Conservation (phyloP, 2,888 invertebrate genomes). For the Syrphus vitripennis region DNA sequence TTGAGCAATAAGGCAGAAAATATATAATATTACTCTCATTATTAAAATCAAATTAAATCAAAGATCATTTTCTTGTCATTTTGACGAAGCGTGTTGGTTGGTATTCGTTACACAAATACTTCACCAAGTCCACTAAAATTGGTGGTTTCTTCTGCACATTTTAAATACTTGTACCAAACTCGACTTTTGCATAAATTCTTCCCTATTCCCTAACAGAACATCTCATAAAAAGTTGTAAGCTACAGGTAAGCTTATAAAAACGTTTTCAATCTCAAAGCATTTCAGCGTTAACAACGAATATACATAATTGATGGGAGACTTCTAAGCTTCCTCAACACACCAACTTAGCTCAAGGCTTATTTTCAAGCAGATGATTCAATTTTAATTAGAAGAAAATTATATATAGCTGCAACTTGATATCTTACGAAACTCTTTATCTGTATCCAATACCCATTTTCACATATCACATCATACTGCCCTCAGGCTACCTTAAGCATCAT, state of each 20-base stretch:
- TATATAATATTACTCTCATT: too few species aligned
- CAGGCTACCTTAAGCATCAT: slow-evolving; percentile 28
- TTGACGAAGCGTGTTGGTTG: too few species aligned
- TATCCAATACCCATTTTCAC: slow-evolving; percentile 1
- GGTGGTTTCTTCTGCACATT: too few species aligned
- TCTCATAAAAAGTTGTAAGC: neutral
- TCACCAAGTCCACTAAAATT: too few species aligned
- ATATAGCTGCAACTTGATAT: slow-evolving; percentile 32
- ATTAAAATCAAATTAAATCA: too few species aligned
- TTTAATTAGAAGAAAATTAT: slow-evolving; percentile 64
- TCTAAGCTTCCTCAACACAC: neutral
- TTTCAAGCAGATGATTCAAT: slow-evolving; percentile 55
- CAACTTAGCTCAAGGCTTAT: slow-evolving; percentile 14
- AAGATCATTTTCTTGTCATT: too few species aligned
- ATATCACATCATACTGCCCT: slow-evolving; percentile 2
- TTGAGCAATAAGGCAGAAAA: too few species aligned
- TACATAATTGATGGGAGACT: slow-evolving; percentile 39
- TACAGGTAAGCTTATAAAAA: neutral
- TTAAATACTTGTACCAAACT: too few species aligned
- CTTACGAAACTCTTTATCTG: neutral
- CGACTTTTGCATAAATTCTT: neutral
- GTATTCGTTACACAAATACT: too few species aligned
- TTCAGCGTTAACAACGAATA: neutral
- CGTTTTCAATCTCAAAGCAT: neutral
- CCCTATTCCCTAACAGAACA: neutral